Base-by-base conservation (phyloP, 1,140 invertebrate genomes). In the Glossosoma conforme region DNA sequence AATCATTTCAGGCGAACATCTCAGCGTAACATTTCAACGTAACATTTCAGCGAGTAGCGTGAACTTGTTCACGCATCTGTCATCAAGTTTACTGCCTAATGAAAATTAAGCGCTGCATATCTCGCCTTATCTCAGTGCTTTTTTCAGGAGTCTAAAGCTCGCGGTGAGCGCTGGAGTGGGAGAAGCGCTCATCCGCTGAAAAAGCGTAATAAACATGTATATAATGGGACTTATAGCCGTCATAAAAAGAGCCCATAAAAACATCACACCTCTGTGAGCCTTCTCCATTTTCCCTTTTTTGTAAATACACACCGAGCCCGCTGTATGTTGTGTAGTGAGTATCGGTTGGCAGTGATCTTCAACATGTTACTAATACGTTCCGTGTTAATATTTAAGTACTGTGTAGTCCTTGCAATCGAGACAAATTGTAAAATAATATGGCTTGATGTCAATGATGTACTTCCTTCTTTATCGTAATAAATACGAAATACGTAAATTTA, bases 121-220 rank as follows among this genome's bases (percentile, higher is more conserved):
- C 52, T 52, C 41, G 51, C 44, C 48, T 56, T 56, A 56, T 56
- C 54, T 56, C 25, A 25, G 43, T 43, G 15, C 40, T 28, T 22
- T 17, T 18, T 43, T 25, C 25, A 13, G 15, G 43, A 48, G 22
- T 18, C 46, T 30, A 15, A 10, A 40, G 46, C 24, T 15, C 32
- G 19, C 11, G 24, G 43, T 25, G 17, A 36, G 22, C 30, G 36
- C 13, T 19, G 32, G 13, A 33, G 18, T 24, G 38, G 48, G 47
- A 10, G 21, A 9, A 24, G 35, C 46, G 42, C 45, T 53, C 46
- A 53, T 58, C 50, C 51, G 40, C 19, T 30, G 50, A 53, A 57
- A 57, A 53, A 58, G 51, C 55, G 41, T 58, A 58, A 58, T 58
- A 58, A 58, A 58, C 55, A 58, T 58, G 55, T 58, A 53, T 53